Evolutionary conservation across 2,113 vertebrate genomes (phyloP).

Genomic region (Hippocampus guttulatus): DNA sequence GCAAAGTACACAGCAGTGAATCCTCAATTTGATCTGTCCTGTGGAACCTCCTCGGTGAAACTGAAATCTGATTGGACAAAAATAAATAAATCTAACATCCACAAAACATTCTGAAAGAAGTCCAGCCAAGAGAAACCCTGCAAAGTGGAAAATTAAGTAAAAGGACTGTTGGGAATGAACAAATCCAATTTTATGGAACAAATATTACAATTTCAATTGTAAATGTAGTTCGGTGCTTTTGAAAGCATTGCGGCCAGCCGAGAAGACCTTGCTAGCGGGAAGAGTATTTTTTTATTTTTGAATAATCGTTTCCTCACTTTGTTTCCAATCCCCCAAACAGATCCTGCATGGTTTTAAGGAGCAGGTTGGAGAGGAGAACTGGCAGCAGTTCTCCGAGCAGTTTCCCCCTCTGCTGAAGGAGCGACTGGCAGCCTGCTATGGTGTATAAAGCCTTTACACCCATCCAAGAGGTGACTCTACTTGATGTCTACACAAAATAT

Average conservation of each 20-base stretch:
- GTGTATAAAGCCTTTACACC: constrained; percentile 77
- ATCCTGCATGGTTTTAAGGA: constrained; percentile 93
- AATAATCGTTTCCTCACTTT: too few relatives aligned
- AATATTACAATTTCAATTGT: not conserved
- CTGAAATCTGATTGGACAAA: too few relatives aligned
- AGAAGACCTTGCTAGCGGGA: not conserved
- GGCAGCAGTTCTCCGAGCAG: constrained; percentile 94
- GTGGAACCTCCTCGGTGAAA: too few relatives aligned
- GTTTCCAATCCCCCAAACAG: constrained; percentile 47
- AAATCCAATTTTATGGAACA: not conserved
- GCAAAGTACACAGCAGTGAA: too few relatives aligned
- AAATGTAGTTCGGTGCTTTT: not conserved
- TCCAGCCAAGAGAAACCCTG: not conserved
- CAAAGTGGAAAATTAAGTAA: not conserved
- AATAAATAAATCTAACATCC: too few relatives aligned
- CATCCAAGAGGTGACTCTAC: constrained; percentile 46
- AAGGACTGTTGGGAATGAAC: not conserved
- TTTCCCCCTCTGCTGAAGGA: constrained; percentile 91
- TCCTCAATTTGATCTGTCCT: too few relatives aligned
- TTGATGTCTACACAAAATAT: not conserved
- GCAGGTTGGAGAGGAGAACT: constrained; percentile 91
- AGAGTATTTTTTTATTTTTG: not conserved
- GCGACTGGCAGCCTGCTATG: constrained; percentile 88
- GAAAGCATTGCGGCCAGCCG: not conserved
- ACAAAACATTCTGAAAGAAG: too few relatives aligned